Evolutionary conservation across 2,797 vertebrate species (phyloP).

Genomic region (Tauraco hartlaubi): DNA sequence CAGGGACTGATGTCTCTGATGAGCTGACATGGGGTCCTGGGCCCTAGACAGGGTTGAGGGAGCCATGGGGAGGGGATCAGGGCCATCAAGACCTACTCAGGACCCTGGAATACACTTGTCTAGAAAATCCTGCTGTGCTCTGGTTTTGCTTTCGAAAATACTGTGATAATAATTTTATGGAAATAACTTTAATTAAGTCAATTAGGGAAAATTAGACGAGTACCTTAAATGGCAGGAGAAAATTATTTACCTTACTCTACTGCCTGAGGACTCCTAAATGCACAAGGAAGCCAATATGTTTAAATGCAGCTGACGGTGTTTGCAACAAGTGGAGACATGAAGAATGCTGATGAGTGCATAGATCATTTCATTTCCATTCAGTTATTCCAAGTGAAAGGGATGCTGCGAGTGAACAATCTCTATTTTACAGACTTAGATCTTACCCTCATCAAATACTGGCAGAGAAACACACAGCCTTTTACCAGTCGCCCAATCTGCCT

Average conservation of each 20-base stretch:
- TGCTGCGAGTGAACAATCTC: neutral
- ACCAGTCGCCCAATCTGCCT: neutral
- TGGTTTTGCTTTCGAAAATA: conserved; percentile 45
- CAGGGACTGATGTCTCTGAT: neutral
- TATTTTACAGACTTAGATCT: neutral
- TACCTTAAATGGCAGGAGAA: conserved; percentile 53
- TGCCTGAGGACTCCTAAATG: conserved; percentile 43
- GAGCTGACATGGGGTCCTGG: neutral
- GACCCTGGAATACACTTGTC: neutral
- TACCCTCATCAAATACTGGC: neutral
- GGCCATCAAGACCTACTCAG: fast-evolving
- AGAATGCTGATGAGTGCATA: conserved; percentile 50
- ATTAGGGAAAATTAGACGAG: conserved; percentile 74
- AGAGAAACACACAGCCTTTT: neutral
- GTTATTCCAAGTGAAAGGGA: neutral
- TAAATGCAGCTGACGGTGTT: conserved; percentile 12
- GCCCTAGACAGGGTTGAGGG: fast-evolving
- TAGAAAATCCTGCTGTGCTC: neutral
- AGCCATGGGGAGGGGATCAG: neutral
- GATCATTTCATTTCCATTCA: conserved; percentile 56
- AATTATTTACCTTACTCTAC: conserved; percentile 59
- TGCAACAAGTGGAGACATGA: neutral
- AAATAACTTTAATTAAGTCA: conserved; percentile 48
- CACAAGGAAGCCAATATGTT: conserved; percentile 35
- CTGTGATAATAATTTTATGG: conserved; percentile 40